Evolutionary conservation across 2,888 invertebrate species (phyloP).

Genomic region (Coleophora deauratella): DNA sequence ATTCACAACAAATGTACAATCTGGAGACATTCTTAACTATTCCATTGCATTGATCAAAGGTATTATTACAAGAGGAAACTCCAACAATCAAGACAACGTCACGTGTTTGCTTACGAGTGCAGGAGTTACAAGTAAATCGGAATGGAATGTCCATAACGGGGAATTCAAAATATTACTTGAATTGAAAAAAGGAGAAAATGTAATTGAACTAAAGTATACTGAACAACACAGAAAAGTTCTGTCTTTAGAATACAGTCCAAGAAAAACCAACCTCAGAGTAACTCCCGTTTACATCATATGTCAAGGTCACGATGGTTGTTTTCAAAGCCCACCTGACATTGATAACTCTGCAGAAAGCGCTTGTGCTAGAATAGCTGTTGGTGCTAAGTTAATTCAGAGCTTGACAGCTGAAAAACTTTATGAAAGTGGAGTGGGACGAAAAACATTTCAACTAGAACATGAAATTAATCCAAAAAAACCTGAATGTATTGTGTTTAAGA

Average conservation of each 20-base stretch:
- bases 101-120: constrained; percentile 53
- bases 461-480: constrained; percentile 71
- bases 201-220: constrained; percentile 74
- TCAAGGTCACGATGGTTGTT: constrained; percentile 83
- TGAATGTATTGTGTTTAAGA: constrained; percentile 83
- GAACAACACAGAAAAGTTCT: constrained; percentile 57
- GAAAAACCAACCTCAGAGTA: constrained; percentile 75
- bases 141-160: constrained; percentile 78
- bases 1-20: constrained; percentile 74
- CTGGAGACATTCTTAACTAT: constrained; percentile 75
- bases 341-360: constrained; percentile 82
- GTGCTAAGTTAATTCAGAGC: constrained; percentile 87
- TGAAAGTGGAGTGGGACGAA: constrained; percentile 83
- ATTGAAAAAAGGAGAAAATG: constrained; percentile 77
- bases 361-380: constrained; percentile 82
- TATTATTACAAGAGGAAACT: constrained; percentile 61
- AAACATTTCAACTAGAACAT: constrained; percentile 87
- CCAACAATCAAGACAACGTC: constrained; percentile 54
- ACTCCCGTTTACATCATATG: constrained; percentile 90
- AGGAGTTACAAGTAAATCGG: constrained; percentile 48
- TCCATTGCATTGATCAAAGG: constrained; percentile 77
- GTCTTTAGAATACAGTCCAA: constrained; percentile 71
- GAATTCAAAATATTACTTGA: constrained; percentile 81
- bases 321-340: constrained; percentile 78
- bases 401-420: constrained; percentile 90